These are phyloP conservation scores for Brassicogethes aeneus DNA, from an alignment of 2,888 invertebrate species.

Conservation along the genomic window DNA sequence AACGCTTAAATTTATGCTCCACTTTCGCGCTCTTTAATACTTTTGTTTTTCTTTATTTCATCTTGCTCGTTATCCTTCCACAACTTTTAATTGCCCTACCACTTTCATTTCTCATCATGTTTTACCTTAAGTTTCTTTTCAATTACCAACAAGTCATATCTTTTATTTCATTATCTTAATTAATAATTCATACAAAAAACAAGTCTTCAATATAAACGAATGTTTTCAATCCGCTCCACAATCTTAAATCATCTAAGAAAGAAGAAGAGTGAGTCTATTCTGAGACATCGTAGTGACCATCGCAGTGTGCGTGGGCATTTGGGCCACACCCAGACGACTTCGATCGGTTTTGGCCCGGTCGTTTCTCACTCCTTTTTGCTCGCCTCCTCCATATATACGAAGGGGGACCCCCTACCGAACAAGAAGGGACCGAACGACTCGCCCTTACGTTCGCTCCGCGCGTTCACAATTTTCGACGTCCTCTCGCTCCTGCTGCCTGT, in stretches of 20 bases:
- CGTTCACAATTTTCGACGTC: no score
- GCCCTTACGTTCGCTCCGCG: neutral
- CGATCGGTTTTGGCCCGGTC: constrained; percentile 43
- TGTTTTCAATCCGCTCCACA: no score
- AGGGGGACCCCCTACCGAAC: no score
- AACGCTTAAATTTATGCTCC: constrained; percentile 16
- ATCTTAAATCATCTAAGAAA: no score
- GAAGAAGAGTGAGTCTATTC: no score
- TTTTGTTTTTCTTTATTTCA: neutral
- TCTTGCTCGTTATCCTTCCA: neutral
- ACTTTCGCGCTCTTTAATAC: constrained; percentile 5
- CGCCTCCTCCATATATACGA: neutral
- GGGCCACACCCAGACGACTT: constrained; percentile 39
- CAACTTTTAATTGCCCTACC: neutral
- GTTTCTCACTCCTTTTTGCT: constrained; percentile 33
- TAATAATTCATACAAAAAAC: no score
- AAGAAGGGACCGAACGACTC: neutral
- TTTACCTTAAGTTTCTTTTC: no score
- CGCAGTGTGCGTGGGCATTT: constrained; percentile 37
- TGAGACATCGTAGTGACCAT: no score
- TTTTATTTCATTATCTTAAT: no score
- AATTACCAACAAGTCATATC: no score
- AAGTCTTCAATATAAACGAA: no score
- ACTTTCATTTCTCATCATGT: no score
- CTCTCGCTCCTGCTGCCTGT: neutral